phyloP scores from a whole-genome alignment of 2,888 invertebrate species.

The Rhabditoides inermis region DNA sequence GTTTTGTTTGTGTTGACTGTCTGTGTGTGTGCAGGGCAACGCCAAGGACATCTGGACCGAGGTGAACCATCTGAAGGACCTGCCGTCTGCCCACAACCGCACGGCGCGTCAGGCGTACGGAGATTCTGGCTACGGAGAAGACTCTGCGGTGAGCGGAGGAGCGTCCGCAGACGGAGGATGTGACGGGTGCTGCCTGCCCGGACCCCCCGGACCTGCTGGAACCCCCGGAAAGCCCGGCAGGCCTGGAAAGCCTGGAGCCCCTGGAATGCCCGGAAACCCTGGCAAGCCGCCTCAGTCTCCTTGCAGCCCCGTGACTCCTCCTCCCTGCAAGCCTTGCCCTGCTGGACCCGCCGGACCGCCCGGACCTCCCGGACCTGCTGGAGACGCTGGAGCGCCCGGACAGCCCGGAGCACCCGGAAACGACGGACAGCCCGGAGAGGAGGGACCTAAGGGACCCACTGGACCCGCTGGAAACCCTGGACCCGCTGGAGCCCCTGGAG shows the following conservation, averaged over 20 bases:
- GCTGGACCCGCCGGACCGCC: slow-evolving; percentile 36
- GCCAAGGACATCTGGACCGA: too few species aligned
- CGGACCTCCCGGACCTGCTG: slow-evolving; percentile 30
- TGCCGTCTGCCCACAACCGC: slow-evolving; percentile 9
- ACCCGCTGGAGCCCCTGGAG: slow-evolving; percentile 30
- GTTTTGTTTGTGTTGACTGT: too few species aligned
- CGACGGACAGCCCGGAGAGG: slow-evolving; percentile 28
- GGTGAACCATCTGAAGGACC: too few species aligned
- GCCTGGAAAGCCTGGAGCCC: slow-evolving; percentile 41
- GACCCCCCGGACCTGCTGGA: too few species aligned
- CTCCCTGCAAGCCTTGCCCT: slow-evolving; percentile 40
- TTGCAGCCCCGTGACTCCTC: slow-evolving; percentile 40
- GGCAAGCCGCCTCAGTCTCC: slow-evolving; percentile 32
- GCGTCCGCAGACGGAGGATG: too few species aligned
- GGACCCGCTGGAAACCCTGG: slow-evolving; percentile 37
- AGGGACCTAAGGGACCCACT: slow-evolving; percentile 34
- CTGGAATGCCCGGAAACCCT: slow-evolving; percentile 38
- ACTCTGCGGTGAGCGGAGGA: too few species aligned
- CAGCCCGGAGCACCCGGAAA: slow-evolving; percentile 33
- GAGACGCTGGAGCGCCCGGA: slow-evolving; percentile 29
- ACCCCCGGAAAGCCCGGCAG: too few species aligned
- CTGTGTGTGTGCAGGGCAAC: too few species aligned
- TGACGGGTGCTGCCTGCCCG: too few species aligned
- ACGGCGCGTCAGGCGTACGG: slow-evolving; percentile 10
- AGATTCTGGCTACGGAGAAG: too few species aligned